phyloP scores from a whole-genome alignment of 23 tunicate species.

The Diplosoma virens region DNA sequence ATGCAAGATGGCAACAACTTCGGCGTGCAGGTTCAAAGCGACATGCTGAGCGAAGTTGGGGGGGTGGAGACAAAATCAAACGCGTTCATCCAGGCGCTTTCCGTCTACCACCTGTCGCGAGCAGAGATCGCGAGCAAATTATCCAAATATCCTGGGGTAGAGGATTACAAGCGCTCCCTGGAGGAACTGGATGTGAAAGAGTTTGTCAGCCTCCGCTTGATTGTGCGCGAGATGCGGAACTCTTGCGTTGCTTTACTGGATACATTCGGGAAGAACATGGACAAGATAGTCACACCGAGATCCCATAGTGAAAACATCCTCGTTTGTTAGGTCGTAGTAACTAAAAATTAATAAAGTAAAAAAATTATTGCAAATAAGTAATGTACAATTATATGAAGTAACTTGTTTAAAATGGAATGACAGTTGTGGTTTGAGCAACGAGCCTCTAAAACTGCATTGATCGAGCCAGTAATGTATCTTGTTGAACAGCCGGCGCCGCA shows the following conservation, averaged over 20 bases:
- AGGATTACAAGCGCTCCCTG: conserved; percentile 55
- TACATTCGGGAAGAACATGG: conserved; percentile 79
- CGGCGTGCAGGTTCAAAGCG: conserved; percentile 93
- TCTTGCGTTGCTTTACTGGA: conserved; percentile 71
- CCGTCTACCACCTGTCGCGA: conserved; percentile 79
- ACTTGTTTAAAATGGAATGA: too few relatives aligned
- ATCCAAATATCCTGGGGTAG: conserved; percentile 56
- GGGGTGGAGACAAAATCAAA: conserved; percentile 57
- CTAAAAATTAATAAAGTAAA: too few relatives aligned
- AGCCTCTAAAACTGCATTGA: too few relatives aligned
- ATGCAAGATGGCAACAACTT: conserved; percentile 98
- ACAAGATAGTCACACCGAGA: conserved; percentile 75
- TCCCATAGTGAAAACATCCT: conserved; percentile 66
- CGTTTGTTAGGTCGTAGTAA: too few relatives aligned
- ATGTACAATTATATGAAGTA: too few relatives aligned
- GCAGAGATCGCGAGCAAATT: conserved; percentile 81
- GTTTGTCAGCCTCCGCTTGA: conserved; percentile 66
- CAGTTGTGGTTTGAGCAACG: too few relatives aligned
- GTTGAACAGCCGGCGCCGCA: too few relatives aligned
- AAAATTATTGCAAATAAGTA: too few relatives aligned
- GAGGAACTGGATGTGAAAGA: conserved; percentile 90
- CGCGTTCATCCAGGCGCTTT: conserved; percentile 62
- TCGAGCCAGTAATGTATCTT: too few relatives aligned
- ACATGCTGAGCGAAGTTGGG: conserved; percentile 71
- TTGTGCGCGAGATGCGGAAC: conserved; percentile 73